Base-by-base conservation (phyloP, 2,113 vertebrate species). In the Sebastes fasciatus region DNA sequence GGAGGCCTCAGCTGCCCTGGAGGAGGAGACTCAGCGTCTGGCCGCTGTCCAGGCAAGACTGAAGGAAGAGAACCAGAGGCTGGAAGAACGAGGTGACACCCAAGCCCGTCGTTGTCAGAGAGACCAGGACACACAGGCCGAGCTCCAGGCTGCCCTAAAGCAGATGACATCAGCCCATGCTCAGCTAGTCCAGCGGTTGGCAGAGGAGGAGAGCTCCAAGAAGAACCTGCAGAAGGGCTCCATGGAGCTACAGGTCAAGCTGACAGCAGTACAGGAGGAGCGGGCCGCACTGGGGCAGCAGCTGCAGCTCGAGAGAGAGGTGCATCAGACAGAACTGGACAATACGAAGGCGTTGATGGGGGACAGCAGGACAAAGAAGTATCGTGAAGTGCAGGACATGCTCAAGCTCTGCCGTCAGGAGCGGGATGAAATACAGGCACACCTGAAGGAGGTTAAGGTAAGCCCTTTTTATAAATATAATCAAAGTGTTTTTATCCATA, bases 281-380 rank as follows among this genome's bases (percentile, higher is more conserved):
- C 83, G 92, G 19, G 86, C 89, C 3, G 89, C 95, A 2, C 63
- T 96, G 74, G 94, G 93, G 8, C 90, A 93, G 68, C 97, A 98
- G 89, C 92, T 99, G 88, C 96, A 96, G 92, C 93, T 97, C 3
- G 96, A 98, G 88, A 95, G 97, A 76, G 97, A 97, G 46, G 89
- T 96, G 85, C 97, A 98, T 86, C 94, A 95, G 82, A 95, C 95
- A 82, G 97, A 98, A 74, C 16, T 98, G 89, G 87, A 80, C 48
- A 94, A 94, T 91, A 87, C 97, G 64, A 95, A 87, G 72, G 93
- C 89, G 0, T 94, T 93, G 9, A 45, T 93, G 78, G 94, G 97
- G 80, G 95, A 93, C 45, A 76, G 91, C 85, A 95, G 93, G 91
- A 89, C 79, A 0, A 96, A 96, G 85, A 96, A 96, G 17, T 96